phyloP scores from a whole-genome alignment of 2,797 vertebrate species.

The Pogoniulus pusillus region DNA sequence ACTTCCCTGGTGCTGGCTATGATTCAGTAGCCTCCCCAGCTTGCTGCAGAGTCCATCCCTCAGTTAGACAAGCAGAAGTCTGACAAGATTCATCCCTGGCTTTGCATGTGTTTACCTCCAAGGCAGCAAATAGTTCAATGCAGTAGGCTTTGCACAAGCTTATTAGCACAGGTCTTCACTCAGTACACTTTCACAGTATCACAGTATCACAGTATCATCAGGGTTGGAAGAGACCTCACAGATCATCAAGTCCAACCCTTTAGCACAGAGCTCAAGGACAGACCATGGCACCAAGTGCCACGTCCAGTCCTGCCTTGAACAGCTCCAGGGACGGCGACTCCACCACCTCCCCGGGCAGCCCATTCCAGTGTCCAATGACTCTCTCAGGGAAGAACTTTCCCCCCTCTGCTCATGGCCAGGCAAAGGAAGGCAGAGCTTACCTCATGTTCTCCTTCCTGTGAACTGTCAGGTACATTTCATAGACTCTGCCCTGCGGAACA shows the following conservation, averaged over 20 bases:
- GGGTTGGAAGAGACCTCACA: no score
- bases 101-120: background rate
- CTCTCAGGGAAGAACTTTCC: no score
- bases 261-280: no score
- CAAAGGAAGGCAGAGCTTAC: conserved; percentile 76
- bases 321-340: no score
- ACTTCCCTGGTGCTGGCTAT: background rate
- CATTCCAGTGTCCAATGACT: no score
- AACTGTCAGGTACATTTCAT: conserved; percentile 98
- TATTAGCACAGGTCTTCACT: background rate
- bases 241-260: no score
- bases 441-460: conserved; percentile 98
- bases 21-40: background rate
- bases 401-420: background rate
- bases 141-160: background rate
- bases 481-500: conserved; percentile 95
- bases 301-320: no score
- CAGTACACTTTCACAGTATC: background rate
- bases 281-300: no score
- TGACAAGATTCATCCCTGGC: background rate
- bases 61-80: background rate
- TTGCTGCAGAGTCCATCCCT: background rate
- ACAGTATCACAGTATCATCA: no score
- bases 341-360: no score
- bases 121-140: background rate